Evolutionary conservation across 2,797 vertebrate species (phyloP), one percentile per base, ranked within the genome.

Genomic region (Merluccius polli): DNA sequence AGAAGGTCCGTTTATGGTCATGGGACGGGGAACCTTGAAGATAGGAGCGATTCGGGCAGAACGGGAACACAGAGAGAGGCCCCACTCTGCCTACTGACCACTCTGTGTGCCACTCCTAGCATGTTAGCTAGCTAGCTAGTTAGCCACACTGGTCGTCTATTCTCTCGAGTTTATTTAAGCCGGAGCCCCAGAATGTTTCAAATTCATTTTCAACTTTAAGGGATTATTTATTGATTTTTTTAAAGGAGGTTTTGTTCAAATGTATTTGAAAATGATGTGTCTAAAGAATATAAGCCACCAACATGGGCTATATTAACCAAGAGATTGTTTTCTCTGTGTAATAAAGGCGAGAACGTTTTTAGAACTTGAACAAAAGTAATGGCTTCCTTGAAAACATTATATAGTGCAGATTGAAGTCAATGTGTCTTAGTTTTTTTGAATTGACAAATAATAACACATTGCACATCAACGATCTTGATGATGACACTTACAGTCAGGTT

Each of bases 1-100:
- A 82, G 67, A 67, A 77, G 67, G 32, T 24, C 85, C 83, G 44
- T 89, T 90, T 90, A 87, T 89, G 91, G 84, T 89, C 89, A 87
- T 76, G 75, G 78, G 81, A 82, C 10, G 70, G 41, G 84, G 81
- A 80, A 33, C 38, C 35, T 71, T 67, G n/a, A 81, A 85, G 83
- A 83, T 70, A 32, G 70, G 79, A 78, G 78, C 8, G 71, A 84
- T 59, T 71, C 71, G 70, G 82, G 74, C 78, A 79, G 82, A 87
- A 77, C 65, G 29, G 38, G 78, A 81, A 85, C 71, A 10, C 52
- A 7, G 4, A n/a, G 48, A 59, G 48, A n/a, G 21, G 48, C 48
- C 21, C 48, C 48, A 7, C 48, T 59, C 21, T 9, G 21, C 48
- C 48, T 59, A n/a, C 21, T 10, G 48, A 59, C 48, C 6, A 21